Percentiles rank a stretch among this genome's conserved stretches.
These are phyloP conservation scores for Podarcis siculus DNA, from an alignment of 2,797 vertebrate genomes.

Conservation along the genomic window DNA sequence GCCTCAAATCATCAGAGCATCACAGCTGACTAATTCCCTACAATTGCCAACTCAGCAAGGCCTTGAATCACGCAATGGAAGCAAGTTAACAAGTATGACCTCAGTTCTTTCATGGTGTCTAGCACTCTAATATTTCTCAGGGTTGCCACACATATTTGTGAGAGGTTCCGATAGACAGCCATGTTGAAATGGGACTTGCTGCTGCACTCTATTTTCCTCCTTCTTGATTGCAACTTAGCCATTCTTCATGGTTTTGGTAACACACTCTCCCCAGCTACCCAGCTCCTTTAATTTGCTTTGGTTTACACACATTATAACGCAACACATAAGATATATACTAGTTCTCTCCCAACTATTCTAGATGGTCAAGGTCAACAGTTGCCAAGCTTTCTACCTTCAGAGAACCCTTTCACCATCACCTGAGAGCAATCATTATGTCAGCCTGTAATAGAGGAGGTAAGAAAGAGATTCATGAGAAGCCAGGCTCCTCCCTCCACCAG, in stretches of 20 bases:
- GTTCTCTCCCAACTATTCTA: background rate
- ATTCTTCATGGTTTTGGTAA: background rate
- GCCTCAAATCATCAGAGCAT: constrained; percentile 27
- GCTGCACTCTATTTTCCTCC: background rate
- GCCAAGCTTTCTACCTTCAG: background rate
- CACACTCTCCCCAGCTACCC: background rate
- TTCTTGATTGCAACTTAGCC: background rate
- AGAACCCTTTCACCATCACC: background rate
- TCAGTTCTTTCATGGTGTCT: constrained; percentile 6
- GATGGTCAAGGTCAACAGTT: background rate
- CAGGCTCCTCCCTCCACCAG: too few relatives aligned
- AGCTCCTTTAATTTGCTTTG: background rate
- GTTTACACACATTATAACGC: background rate
- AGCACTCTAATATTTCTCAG: accelerated
- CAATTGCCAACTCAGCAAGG: constrained; percentile 18
- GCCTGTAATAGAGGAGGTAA: background rate
- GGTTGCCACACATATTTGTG: background rate
- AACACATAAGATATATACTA: background rate
- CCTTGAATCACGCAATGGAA: constrained; percentile 5
- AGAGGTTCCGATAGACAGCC: background rate
- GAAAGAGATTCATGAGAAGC: too few relatives aligned
- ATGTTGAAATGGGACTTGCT: background rate
- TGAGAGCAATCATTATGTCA: background rate
- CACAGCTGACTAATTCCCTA: constrained; percentile 38
- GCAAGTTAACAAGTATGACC: background rate